A percentile compares a stretch with the other conserved stretches of the same genome.
Evolutionary conservation across 2,113 vertebrate species (phyloP).

Genomic region (Bufo gargarizans): DNA sequence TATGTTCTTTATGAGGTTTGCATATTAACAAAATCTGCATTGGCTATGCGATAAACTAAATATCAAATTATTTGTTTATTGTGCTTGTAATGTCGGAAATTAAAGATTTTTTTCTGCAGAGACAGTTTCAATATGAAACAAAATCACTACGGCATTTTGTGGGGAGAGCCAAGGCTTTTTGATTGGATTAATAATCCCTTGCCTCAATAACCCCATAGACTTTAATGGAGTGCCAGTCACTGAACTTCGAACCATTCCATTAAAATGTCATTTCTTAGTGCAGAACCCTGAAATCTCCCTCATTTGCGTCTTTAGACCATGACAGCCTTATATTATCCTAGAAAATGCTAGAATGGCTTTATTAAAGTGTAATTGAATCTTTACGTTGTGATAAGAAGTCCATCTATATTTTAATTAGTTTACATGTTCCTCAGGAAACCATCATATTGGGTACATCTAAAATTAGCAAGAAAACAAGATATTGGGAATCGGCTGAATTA

Average conservation of each 20-base stretch:
- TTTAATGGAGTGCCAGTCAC: conserved; percentile 48
- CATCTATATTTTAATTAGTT: conserved; percentile 51
- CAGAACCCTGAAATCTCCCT: conserved; percentile 42
- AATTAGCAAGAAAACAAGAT: neutral
- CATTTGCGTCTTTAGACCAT: conserved; percentile 48
- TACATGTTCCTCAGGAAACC: conserved; percentile 30
- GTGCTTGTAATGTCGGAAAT: neutral
- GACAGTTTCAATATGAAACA: neutral
- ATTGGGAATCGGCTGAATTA: conserved; percentile 21
- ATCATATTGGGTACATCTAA: conserved; percentile 20
- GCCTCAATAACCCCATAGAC: conserved; percentile 49
- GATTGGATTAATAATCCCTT: conserved; percentile 50
- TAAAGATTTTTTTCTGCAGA: conserved; percentile 7
- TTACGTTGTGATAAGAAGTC: conserved; percentile 22
- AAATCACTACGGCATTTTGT: neutral
- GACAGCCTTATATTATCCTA: conserved; percentile 46
- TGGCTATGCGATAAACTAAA: neutral
- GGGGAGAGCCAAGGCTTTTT: conserved; percentile 8
- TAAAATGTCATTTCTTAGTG: conserved; percentile 56
- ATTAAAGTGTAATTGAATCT: conserved; percentile 47
- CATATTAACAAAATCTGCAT: neutral
- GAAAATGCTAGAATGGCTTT: conserved; percentile 26
- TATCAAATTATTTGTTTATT: conserved; percentile 29
- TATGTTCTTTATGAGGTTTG: too few relatives aligned
- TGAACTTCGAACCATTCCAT: conserved; percentile 52